These are phyloP conservation scores for Hiodon tergisus DNA, from an alignment of 2,113 vertebrate genomes.

Conservation along the genomic window DNA sequence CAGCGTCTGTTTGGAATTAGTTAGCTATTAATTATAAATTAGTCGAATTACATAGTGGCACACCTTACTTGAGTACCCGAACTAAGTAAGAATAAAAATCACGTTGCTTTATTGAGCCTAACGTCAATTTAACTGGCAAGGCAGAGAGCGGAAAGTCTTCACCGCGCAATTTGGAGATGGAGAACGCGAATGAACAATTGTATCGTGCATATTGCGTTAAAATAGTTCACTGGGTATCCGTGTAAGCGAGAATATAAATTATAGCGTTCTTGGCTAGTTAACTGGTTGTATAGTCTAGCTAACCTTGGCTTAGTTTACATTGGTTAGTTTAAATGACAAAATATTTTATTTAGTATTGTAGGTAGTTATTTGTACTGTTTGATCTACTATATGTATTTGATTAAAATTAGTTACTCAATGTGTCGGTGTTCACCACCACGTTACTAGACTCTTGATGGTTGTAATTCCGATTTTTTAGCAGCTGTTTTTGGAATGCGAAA, in stretches of 20 bases:
- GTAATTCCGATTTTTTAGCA: not conserved
- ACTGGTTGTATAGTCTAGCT: not conserved
- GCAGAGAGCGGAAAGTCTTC: not conserved
- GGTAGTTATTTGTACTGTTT: no score
- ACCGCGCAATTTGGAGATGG: not conserved
- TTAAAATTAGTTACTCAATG: no score
- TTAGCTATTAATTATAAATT: slow-evolving; percentile 33
- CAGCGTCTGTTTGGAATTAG: slow-evolving; percentile 29
- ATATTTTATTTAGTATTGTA: not conserved
- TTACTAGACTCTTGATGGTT: no score
- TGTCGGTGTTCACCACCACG: no score
- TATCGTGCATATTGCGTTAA: no score
- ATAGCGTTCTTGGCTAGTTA: not conserved
- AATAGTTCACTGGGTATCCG: no score
- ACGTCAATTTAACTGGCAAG: not conserved
- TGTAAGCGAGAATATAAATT: no score
- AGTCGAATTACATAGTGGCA: slow-evolving; percentile 23
- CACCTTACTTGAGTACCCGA: not conserved
- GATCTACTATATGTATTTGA: no score
- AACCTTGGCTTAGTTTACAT: no score
- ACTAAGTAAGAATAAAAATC: not conserved
- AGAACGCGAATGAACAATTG: no score
- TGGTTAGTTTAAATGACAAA: no score
- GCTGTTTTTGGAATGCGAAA: not conserved
- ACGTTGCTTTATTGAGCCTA: not conserved